phyloP scores from a whole-genome alignment of 2,113 vertebrate species.

The Jacana jacana region DNA sequence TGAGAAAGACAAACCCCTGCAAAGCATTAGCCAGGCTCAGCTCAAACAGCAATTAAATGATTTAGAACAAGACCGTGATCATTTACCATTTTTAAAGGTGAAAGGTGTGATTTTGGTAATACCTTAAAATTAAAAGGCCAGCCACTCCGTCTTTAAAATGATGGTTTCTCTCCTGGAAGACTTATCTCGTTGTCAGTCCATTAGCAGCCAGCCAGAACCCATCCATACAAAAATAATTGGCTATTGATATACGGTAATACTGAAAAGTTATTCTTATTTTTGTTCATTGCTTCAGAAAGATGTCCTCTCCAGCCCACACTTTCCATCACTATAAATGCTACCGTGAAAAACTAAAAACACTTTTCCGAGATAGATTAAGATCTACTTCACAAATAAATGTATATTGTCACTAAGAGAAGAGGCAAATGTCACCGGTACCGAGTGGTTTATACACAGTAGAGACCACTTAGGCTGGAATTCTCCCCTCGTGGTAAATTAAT shows the following conservation, averaged over 20 bases:
- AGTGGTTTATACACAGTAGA: background rate
- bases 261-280: slow-evolving; percentile 58
- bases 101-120: slow-evolving; percentile 67
- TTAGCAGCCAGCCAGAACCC: slow-evolving; percentile 63
- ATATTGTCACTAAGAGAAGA: slow-evolving; percentile 1
- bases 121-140: slow-evolving; percentile 67
- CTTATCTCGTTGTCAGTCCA: slow-evolving; percentile 57
- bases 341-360: slow-evolving; percentile 3
- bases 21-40: background rate
- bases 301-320: slow-evolving; percentile 4
- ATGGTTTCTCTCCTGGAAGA: slow-evolving; percentile 54
- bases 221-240: slow-evolving; percentile 66
- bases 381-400: slow-evolving; percentile 25
- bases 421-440: background rate
- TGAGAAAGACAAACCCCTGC: slow-evolving; percentile 33
- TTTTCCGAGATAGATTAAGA: slow-evolving; percentile 22
- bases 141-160: slow-evolving; percentile 34
- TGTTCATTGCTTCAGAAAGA: slow-evolving; percentile 8
- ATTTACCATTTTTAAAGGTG: slow-evolving; percentile 66
- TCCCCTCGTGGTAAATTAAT: background rate
- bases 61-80: background rate
- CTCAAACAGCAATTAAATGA: slow-evolving; percentile 50
- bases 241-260: slow-evolving; percentile 49
- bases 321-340: slow-evolving; percentile 37
- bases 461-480: background rate